phyloP scores from a whole-genome alignment of 2,113 vertebrate species.

The Numenius arquata region DNA sequence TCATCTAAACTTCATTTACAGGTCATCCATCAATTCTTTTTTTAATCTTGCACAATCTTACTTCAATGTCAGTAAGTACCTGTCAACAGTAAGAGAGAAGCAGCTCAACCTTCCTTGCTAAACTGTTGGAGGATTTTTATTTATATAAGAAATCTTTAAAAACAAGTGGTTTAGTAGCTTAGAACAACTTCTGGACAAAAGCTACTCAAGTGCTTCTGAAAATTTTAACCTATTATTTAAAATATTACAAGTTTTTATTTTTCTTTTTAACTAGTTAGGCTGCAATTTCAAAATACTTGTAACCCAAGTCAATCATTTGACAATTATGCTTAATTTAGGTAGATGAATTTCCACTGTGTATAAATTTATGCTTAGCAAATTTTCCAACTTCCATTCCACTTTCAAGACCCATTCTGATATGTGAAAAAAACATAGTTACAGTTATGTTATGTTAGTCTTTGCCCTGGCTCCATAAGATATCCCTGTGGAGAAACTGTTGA shows the following conservation, averaged over 20 bases:
- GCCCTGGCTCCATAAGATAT: not conserved
- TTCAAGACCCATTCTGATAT: not conserved
- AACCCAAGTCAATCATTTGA: not conserved
- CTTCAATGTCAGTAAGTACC: not conserved
- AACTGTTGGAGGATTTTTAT: not conserved
- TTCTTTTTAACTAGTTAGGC: not conserved
- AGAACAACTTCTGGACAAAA: not conserved
- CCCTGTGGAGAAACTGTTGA: not conserved
- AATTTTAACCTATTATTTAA: not conserved
- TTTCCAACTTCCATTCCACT: not conserved
- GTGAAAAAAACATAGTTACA: not conserved
- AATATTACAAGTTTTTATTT: not conserved
- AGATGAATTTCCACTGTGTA: not conserved
- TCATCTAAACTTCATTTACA: not conserved
- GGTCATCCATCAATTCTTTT: not conserved
- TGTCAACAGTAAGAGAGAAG: not conserved
- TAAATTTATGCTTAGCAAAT: not conserved
- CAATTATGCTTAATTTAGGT: not conserved
- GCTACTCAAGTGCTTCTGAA: not conserved
- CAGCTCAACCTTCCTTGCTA: not conserved
- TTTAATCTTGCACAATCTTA: not conserved
- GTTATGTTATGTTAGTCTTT: not conserved
- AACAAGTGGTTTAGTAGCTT: not conserved
- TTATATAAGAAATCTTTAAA: not conserved
- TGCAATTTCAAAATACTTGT: not conserved